phyloP scores from a whole-genome alignment of 2,113 vertebrate genomes.

The Azemiops feae region DNA sequence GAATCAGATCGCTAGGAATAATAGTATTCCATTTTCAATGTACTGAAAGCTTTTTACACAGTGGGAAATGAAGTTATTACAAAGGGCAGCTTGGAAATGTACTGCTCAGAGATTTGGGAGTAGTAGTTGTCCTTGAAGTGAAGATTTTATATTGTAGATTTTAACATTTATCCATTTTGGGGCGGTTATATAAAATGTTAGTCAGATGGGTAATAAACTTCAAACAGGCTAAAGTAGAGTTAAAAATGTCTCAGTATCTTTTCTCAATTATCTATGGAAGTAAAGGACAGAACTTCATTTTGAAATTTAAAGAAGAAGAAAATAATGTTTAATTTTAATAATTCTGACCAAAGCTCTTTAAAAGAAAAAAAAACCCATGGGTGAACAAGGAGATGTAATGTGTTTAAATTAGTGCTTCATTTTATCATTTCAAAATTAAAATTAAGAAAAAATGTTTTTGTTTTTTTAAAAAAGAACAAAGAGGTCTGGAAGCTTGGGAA shows the following conservation, averaged over 20 bases:
- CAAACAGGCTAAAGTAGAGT: slow-evolving; percentile 70
- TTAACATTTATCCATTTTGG: slow-evolving; percentile 73
- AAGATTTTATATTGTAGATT: slow-evolving; percentile 70
- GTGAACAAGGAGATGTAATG: slow-evolving; percentile 49
- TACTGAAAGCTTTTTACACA: slow-evolving; percentile 68
- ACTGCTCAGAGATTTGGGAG: slow-evolving; percentile 69
- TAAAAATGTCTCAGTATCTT: slow-evolving; percentile 68
- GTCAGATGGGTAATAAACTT: slow-evolving; percentile 73
- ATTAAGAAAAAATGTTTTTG: background rate
- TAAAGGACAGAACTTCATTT: slow-evolving; percentile 58
- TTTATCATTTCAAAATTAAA: background rate
- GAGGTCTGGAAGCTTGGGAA: background rate
- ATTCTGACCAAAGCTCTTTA: slow-evolving; percentile 35
- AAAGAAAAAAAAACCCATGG: background rate
- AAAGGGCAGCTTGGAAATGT: slow-evolving; percentile 70
- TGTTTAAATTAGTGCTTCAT: slow-evolving; percentile 34
- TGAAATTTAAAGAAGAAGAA: slow-evolving; percentile 54
- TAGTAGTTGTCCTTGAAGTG: slow-evolving; percentile 62
- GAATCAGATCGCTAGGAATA: slow-evolving; percentile 65
- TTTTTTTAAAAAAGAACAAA: slow-evolving; percentile 21
- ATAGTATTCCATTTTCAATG: slow-evolving; percentile 61
- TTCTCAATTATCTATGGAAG: slow-evolving; percentile 70
- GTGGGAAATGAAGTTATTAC: slow-evolving; percentile 69
- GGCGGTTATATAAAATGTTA: slow-evolving; percentile 60
- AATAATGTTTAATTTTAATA: slow-evolving; percentile 41